A percentile compares a stretch with the other conserved stretches of the same genome.
Evolutionary conservation across 2,888 invertebrate species (phyloP).

Genomic region (Iphiclides podalirius): DNA sequence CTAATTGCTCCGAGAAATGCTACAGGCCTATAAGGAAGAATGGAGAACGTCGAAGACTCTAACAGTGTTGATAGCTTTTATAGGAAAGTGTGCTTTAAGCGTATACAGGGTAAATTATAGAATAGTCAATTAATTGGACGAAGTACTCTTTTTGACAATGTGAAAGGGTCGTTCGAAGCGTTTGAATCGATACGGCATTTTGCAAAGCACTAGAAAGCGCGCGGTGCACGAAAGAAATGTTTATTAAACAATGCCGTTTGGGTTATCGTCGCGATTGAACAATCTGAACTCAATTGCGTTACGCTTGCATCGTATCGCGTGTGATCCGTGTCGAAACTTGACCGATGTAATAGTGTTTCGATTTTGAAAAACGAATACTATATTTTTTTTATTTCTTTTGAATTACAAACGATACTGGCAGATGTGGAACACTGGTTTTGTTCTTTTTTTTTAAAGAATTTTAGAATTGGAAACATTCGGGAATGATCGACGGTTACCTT

Average conservation of each 20-base stretch:
- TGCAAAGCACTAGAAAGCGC: constrained; percentile 17
- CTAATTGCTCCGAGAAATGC: constrained; percentile 20
- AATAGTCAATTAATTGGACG: too few species aligned
- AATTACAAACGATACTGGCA: too few species aligned
- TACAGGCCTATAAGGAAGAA: constrained; percentile 31
- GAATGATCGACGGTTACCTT: constrained; percentile 72
- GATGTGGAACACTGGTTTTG: too few species aligned
- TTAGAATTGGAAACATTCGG: constrained; percentile 64
- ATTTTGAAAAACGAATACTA: not conserved
- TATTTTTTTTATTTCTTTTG: too few species aligned
- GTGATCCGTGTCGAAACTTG: not conserved
- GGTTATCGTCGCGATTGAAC: constrained; percentile 8
- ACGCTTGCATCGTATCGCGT: not conserved
- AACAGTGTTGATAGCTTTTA: too few species aligned
- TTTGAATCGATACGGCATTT: too few species aligned
- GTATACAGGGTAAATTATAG: too few species aligned
- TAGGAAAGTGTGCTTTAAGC: too few species aligned
- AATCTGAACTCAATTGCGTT: constrained; percentile 2
- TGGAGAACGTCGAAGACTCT: too few species aligned
- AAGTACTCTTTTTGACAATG: too few species aligned
- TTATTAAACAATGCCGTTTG: constrained; percentile 18
- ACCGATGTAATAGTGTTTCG: not conserved
- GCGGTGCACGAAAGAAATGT: constrained; percentile 19
- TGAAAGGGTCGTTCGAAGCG: too few species aligned
- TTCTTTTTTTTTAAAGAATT: too few species aligned